phyloP scores from a whole-genome alignment of 2,797 vertebrate genomes.

The Rallus crepitans region DNA sequence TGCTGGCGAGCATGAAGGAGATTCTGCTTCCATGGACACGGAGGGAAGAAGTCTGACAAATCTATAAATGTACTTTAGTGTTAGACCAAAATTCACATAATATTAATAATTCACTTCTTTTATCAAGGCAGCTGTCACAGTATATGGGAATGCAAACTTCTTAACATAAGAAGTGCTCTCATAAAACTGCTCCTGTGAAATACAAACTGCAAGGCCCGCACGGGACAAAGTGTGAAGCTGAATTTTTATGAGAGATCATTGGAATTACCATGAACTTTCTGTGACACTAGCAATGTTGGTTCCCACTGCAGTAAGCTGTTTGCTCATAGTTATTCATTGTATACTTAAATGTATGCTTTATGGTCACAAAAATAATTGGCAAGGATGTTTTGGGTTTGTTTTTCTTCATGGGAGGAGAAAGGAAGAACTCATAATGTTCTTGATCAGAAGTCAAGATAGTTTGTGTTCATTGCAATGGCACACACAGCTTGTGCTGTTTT shows the following conservation, averaged over 20 bases:
- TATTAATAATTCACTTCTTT: background rate
- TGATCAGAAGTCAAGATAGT: slow-evolving; percentile 39
- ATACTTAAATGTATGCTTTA: slow-evolving; percentile 23
- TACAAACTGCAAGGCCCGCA: slow-evolving; percentile 45
- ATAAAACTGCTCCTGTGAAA: slow-evolving; percentile 62
- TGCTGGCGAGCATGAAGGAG: background rate
- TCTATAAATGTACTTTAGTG: background rate
- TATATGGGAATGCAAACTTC: slow-evolving; percentile 32
- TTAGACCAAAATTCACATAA: background rate
- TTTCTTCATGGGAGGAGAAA: slow-evolving; percentile 48
- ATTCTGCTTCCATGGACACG: background rate
- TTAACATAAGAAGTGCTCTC: slow-evolving; percentile 62
- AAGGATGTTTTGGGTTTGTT: slow-evolving; percentile 12
- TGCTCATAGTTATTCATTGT: slow-evolving; percentile 52
- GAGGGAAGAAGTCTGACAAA: background rate
- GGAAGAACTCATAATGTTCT: slow-evolving; percentile 23
- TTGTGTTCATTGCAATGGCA: background rate
- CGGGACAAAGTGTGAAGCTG: slow-evolving; percentile 56
- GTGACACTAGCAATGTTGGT: slow-evolving; percentile 53
- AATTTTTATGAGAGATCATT: slow-evolving; percentile 65
- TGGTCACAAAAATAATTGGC: slow-evolving; percentile 52
- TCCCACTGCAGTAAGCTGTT: slow-evolving; percentile 31
- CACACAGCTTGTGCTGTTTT: slow-evolving; percentile 30
- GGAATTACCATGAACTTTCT: slow-evolving; percentile 64
- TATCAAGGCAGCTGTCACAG: background rate